phyloP scores from a whole-genome alignment of 2,888 invertebrate genomes.

The Clusia tigrina region DNA sequence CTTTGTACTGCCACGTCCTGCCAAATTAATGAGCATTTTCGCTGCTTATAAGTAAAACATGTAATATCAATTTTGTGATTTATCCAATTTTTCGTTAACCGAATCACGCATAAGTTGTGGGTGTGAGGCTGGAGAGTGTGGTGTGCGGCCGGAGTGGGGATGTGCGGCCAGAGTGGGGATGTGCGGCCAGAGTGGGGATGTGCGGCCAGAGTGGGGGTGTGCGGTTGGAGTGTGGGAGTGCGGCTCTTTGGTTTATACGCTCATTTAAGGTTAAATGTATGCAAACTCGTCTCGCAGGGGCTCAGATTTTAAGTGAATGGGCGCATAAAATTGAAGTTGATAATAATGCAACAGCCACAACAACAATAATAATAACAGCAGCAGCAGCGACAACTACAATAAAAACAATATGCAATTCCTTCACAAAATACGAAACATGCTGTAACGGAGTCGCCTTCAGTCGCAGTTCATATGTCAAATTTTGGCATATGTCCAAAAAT shows the following conservation, averaged over 20 bases:
- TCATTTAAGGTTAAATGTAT: too few species aligned
- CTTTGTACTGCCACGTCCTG: not conserved
- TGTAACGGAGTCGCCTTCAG: constrained; percentile 19
- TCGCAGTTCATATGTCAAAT: constrained; percentile 58
- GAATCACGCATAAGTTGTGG: not conserved
- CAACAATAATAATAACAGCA: constrained; percentile 10
- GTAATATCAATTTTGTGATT: constrained; percentile 53
- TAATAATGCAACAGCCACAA: constrained; percentile 25
- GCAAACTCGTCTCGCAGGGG: too few species aligned
- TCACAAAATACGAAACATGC: constrained; percentile 35
- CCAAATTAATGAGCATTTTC: constrained; percentile 9
- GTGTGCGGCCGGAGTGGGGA: not conserved
- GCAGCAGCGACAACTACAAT: not conserved
- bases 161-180: too few species aligned
- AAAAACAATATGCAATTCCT: constrained; percentile 33
- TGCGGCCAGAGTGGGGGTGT: too few species aligned
- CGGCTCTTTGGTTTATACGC: too few species aligned
- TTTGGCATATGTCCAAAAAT: constrained; percentile 53
- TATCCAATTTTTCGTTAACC: not conserved
- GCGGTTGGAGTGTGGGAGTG: too few species aligned
- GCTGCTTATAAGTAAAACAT: constrained; percentile 56
- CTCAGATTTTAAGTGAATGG: not conserved
- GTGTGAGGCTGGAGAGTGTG: too few species aligned
- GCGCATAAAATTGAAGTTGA: constrained; percentile 51
- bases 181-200: too few species aligned